These are phyloP conservation scores for Pteronotus mesoamericanus DNA, from an alignment of 2,797 vertebrate species.

Conservation along the genomic window DNA sequence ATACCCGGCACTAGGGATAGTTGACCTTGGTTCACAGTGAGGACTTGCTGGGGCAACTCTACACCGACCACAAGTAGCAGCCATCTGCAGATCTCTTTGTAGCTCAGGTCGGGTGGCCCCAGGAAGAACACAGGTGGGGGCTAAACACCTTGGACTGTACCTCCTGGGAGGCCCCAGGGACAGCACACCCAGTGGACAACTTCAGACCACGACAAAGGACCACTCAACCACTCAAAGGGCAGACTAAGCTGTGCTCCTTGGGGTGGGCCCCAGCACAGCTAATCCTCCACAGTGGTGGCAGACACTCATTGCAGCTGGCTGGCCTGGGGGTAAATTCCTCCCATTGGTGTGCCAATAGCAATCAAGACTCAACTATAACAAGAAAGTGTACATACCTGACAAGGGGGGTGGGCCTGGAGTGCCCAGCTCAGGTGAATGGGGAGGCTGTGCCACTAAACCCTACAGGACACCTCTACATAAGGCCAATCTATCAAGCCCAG, in stretches of 20 bases:
- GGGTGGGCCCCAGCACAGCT: background rate
- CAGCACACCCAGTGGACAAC: background rate
- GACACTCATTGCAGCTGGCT: background rate
- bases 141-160: background rate
- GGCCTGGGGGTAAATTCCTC: background rate
- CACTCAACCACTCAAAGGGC: background rate
- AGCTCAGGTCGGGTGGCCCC: background rate
- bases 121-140: background rate
- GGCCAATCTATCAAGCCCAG: background rate
- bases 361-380: background rate
- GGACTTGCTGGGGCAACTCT: background rate
- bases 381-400: background rate
- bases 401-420: background rate
- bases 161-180: background rate
- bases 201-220: background rate
- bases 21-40: background rate
- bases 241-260: background rate
- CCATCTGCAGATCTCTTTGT: background rate
- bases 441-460: background rate
- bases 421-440: background rate
- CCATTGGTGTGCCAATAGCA: background rate
- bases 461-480: background rate
- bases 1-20: background rate
- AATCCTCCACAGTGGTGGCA: background rate
- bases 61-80: background rate